phyloP scores from a whole-genome alignment of 2,797 vertebrate genomes.

The Sebastes miniatus region DNA sequence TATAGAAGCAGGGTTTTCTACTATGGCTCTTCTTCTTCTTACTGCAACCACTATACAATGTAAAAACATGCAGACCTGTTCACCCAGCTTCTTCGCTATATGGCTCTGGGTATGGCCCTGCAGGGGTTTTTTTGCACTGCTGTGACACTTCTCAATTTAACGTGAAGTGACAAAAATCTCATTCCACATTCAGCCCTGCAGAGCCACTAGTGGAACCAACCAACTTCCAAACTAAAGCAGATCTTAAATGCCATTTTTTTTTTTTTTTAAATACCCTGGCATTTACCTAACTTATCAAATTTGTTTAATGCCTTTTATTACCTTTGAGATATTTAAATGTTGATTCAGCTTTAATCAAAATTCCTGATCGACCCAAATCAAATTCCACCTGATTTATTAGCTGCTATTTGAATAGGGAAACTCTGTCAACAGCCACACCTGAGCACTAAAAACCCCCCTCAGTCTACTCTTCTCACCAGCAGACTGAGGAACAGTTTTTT shows the following conservation, averaged over 20 bases:
- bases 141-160: conserved; percentile 59
- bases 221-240: conserved; percentile 36
- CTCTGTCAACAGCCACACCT: conserved; percentile 61
- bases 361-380: conserved; percentile 36
- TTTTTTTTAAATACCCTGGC: conserved; percentile 32
- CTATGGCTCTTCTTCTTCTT: conserved; percentile 60
- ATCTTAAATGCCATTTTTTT: conserved; percentile 40
- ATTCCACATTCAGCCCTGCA: conserved; percentile 46
- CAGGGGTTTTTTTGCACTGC: conserved; percentile 17
- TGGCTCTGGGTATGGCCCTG: conserved; percentile 24
- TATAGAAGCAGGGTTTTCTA: conserved; percentile 73
- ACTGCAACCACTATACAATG: conserved; percentile 31
- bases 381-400: conserved; percentile 55
- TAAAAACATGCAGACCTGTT: conserved; percentile 37
- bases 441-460: conserved; percentile 4
- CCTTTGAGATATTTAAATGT: conserved; percentile 51
- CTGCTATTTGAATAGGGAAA: conserved; percentile 57
- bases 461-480: background rate
- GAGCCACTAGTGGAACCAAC: conserved; percentile 29
- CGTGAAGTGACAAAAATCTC: conserved; percentile 54
- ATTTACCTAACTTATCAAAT: conserved; percentile 56
- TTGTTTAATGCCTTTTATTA: conserved; percentile 49
- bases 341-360: conserved; percentile 57
- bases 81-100: conserved; percentile 28
- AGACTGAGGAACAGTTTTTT: no score